phyloP scores from a whole-genome alignment of 2,888 invertebrate genomes.

The Ophion ventricosus region DNA sequence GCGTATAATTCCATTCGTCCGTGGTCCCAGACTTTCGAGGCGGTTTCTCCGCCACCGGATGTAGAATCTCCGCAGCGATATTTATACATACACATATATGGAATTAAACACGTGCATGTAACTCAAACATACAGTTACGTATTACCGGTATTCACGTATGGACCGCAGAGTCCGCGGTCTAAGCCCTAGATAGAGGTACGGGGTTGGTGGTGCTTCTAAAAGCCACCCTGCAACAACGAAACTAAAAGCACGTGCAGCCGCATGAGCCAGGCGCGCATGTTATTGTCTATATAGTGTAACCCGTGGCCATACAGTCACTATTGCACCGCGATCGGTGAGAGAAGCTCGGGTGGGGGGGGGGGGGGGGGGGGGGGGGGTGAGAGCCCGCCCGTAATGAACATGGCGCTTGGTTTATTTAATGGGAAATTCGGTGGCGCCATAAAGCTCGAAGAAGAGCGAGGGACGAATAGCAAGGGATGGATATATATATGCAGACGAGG shows the following conservation, averaged over 20 bases:
- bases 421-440: conserved; percentile 83
- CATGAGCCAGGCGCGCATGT: conserved; percentile 42
- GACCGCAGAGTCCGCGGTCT: conserved; percentile 77
- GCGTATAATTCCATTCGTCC: conserved; percentile 3
- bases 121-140: conserved; percentile 28
- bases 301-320: conserved; percentile 40
- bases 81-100: conserved; percentile 4
- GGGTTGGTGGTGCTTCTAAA: conserved; percentile 56
- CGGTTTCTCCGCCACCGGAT: conserved; percentile 41
- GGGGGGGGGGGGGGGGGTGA: conserved; percentile 35
- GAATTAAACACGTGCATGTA: background rate
- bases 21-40: conserved; percentile 28
- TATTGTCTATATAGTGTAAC: conserved; percentile 34
- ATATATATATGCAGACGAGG: conserved; percentile 61
- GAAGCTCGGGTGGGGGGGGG: conserved; percentile 44
- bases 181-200: conserved; percentile 75
- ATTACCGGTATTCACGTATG: conserved; percentile 44
- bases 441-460: conserved; percentile 80
- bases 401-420: conserved; percentile 83
- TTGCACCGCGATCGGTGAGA: conserved; percentile 59
- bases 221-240: conserved; percentile 68
- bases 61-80: conserved; percentile 41
- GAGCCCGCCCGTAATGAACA: conserved; percentile 79
- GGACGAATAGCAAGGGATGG: conserved; percentile 53
- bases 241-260: conserved; percentile 68